Evolutionary conservation across 2,888 invertebrate genomes (phyloP), one percentile per base, ranked within the genome.

Genomic region (Bimastos eiseni): DNA sequence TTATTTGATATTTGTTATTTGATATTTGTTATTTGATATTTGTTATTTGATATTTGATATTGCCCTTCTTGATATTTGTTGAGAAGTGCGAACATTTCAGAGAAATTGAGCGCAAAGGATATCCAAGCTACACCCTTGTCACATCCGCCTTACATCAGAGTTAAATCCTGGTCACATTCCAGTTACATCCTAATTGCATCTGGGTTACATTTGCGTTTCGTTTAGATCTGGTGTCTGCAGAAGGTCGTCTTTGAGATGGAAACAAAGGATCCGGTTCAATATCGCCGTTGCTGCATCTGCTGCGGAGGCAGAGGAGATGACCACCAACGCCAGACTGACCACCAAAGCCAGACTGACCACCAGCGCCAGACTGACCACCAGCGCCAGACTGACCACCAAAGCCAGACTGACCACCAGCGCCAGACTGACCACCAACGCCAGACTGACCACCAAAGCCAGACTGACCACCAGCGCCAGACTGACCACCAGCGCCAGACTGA

Each of bases 241-340:
- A 97, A 97, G 0, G 97, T 98, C 90, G 96, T 97, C 94, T 98
- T 98, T 94, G 98, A 98, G 94, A 95, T 98, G 93, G 98, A 98
- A 94, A 93, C 93, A 44, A 95, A 97, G 37, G 91, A 91, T 86
- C 90, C 84, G 15, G 70, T 91, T 55, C n/a, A 83, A 34, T 21
- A n/a, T 34, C 49, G 83, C 30, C 34, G 88, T 21, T 49, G 88
- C 19, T 88, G 86, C 30, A 86, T 30, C 90, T 37, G 88, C 89
- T 55, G 88, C n/a, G n/a, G 90, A 90, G 21, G 21, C n/a, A 24
- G 90, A 95, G 44, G 34, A 33, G 90, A 70, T 21, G 90, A 38
- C 21, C 34, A 55, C 36, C 19, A 86, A 34, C 34, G 33, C 34
- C 36, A 88, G 88, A 89, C 30, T 44, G 38, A 89, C 19, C 33